A percentile compares a stretch with the other conserved stretches of the same genome.
These are phyloP conservation scores for Montipora capricornis DNA, from an alignment of 64 coral and sea anemone genomes.

Conservation along the genomic window DNA sequence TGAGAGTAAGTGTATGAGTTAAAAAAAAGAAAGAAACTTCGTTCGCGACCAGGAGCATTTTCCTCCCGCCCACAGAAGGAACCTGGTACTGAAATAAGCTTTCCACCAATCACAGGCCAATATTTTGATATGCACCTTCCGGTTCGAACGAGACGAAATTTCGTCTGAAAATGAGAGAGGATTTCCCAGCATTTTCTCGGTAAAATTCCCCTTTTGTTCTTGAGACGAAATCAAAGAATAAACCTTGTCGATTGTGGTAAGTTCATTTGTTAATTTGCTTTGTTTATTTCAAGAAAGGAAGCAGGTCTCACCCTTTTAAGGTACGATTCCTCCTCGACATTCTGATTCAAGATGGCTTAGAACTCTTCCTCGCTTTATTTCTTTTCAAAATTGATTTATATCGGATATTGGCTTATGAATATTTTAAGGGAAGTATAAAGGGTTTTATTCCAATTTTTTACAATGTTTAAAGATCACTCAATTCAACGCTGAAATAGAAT, in stretches of 20 bases:
- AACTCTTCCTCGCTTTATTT: not conserved
- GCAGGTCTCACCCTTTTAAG: not conserved
- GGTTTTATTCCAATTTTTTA: no score
- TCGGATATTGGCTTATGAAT: no score
- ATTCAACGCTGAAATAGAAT: no score
- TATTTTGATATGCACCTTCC: not conserved
- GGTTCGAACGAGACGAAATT: not conserved
- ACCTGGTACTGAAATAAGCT: not conserved
- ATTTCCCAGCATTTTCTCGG: not conserved
- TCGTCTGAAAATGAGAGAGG: no score
- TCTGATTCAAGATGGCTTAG: not conserved
- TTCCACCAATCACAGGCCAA: conserved; percentile 13
- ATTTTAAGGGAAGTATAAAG: no score
- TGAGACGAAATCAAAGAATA: not conserved
- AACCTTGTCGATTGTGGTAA: not conserved
- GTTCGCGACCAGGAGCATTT: no score
- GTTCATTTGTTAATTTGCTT: not conserved
- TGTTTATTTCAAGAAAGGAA: no score
- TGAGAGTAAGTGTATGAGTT: no score
- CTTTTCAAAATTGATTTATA: not conserved
- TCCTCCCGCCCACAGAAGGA: no score
- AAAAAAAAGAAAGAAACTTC: no score
- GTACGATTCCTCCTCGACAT: not conserved
- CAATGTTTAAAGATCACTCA: no score
- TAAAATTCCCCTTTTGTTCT: not conserved